Conservation (phyloP, 2,113 vertebrate genomes). For the Atractosteus spatula region DNA sequence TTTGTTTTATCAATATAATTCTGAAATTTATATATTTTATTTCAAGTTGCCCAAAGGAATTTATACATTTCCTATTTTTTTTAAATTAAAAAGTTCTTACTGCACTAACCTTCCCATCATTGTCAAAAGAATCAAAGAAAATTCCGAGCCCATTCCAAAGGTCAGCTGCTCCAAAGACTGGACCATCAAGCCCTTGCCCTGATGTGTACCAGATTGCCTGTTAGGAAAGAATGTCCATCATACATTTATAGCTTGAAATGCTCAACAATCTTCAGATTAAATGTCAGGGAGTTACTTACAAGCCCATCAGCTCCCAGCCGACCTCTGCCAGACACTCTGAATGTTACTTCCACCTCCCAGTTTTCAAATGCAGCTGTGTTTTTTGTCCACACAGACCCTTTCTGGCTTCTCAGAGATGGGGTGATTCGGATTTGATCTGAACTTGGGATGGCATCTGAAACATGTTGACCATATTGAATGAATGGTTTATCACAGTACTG, state of each 20-base stretch:
- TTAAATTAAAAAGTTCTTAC: no score
- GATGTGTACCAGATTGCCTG: slow-evolving; percentile 91
- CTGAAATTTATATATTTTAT: no score
- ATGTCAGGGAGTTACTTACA: slow-evolving; percentile 57
- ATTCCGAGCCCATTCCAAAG: slow-evolving; percentile 89
- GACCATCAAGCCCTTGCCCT: slow-evolving; percentile 84
- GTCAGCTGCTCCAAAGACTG: slow-evolving; percentile 90
- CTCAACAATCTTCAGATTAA: background rate
- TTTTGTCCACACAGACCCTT: slow-evolving; percentile 90
- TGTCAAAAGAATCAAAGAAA: slow-evolving; percentile 98
- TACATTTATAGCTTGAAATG: background rate
- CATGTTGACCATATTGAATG: slow-evolving; percentile 2
- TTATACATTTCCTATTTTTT: no score
- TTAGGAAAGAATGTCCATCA: background rate
- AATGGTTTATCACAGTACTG: no score
- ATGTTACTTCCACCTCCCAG: slow-evolving; percentile 92
- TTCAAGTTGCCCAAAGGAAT: no score
- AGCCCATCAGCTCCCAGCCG: slow-evolving; percentile 92
- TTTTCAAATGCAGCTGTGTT: slow-evolving; percentile 73
- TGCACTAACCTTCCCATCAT: slow-evolving; percentile 87
- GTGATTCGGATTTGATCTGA: slow-evolving; percentile 92
- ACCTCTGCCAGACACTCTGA: slow-evolving; percentile 89
- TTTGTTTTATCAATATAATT: no score
- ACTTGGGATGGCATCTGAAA: slow-evolving; percentile 89
- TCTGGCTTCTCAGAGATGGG: slow-evolving; percentile 90